phyloP scores from a whole-genome alignment of 2,797 vertebrate species.

The Xenops minutus region DNA sequence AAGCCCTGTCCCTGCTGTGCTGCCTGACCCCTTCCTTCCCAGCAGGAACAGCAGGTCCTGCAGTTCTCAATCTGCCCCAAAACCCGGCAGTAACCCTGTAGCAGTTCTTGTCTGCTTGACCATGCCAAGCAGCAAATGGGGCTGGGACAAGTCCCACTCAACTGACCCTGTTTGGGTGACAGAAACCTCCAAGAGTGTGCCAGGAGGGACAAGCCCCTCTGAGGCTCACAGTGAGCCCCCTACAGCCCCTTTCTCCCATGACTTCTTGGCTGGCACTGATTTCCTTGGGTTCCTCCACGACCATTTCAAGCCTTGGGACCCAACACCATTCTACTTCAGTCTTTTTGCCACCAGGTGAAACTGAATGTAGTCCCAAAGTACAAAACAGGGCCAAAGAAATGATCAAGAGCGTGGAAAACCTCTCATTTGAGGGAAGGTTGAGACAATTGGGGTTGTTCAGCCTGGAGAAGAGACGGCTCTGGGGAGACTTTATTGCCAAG shows the following conservation, averaged over 20 bases:
- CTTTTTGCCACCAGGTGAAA: neutral
- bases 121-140: neutral
- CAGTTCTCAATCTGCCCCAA: neutral
- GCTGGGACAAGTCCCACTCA: too few relatives aligned
- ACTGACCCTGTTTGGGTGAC: neutral
- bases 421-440: neutral
- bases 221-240: neutral
- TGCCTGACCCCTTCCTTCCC: neutral
- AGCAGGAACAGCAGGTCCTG: neutral
- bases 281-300: neutral
- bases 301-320: neutral
- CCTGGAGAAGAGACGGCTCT: neutral
- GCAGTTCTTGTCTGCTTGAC: neutral
- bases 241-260: neutral
- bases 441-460: neutral
- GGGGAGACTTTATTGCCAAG: fast-evolving
- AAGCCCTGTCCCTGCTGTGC: neutral
- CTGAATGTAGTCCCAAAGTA: neutral
- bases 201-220: neutral
- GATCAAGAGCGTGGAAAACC: neutral
- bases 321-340: neutral
- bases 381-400: neutral
- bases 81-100: neutral
- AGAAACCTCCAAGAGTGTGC: neutral
- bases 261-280: neutral